Base-by-base conservation (phyloP, 2,797 vertebrate genomes). In the Lophura swinhoii region DNA sequence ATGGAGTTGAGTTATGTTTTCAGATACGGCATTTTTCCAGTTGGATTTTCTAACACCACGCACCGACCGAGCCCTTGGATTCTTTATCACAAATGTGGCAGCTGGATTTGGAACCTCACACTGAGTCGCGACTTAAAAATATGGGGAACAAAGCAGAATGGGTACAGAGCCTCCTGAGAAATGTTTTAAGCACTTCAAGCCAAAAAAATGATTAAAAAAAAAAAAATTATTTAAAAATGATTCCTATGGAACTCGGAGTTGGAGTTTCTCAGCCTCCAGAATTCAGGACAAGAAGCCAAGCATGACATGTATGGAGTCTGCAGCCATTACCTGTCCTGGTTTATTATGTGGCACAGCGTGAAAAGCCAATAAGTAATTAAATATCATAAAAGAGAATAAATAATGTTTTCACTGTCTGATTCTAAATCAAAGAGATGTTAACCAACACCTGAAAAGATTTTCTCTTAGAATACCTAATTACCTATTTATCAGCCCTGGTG, bases 321-420 rank as follows among this genome's bases (percentile, higher is more conserved):
- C 6, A 14, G 35, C 15, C 2, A 2, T 43, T 69, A 28, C 16
- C 41, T n/a, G 28, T 0, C 68, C 26, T n/a, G 41, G 67, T 75
- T 69, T 74, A 77, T n/a, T 53, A 71, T 31, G 4, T 18, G 55
- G 29, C 58, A 43, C 7, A n/a, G 29, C 33, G 35, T 0, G 23
- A 62, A 90, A 91, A 90, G 26, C n/a, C 72, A 87, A 51, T 55
- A 62, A 80, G 86, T 88, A 81, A 24, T 46, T 12, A 86, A 91
- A 37, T 18, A 24, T 4, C 9, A 11, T 4, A 24, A 74, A 87
- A 89, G 7, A 63, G 66, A 84, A 39, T 5, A 71, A 78, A 71
- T 3, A 11, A 14, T 22, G 39, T 41, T 92, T 86, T 78, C 22
- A 21, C 10, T 35, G 33, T 31, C 51, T 59, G 71, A 80, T 29